Evolutionary conservation across 2,888 invertebrate species (phyloP).

Genomic region (Hermaeophaga mercurialis): DNA sequence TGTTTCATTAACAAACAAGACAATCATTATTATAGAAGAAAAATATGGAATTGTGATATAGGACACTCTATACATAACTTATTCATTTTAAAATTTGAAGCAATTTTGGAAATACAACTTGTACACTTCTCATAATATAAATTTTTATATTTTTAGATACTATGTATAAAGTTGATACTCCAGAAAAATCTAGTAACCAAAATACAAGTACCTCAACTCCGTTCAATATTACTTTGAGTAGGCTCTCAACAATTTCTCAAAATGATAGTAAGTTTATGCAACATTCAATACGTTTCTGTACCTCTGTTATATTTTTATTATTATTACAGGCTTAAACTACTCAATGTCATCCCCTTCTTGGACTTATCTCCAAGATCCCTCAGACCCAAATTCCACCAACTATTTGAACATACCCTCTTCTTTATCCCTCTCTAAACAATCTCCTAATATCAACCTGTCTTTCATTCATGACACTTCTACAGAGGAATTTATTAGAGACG

Average conservation of each 20-base stretch:
- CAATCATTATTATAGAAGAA: no score
- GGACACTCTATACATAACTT: no score
- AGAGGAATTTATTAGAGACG: slow-evolving; percentile 60
- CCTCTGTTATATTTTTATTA: no score
- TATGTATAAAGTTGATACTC: slow-evolving; percentile 43
- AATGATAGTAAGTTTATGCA: slow-evolving; percentile 48
- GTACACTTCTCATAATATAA: no score
- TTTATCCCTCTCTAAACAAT: slow-evolving; percentile 18
- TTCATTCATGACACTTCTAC: slow-evolving; percentile 39
- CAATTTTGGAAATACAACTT: no score
- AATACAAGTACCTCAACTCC: slow-evolving; percentile 42
- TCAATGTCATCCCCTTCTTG: slow-evolving; percentile 53
- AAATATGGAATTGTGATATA: no score
- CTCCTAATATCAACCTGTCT: slow-evolving; percentile 10
- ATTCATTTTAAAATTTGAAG: no score
- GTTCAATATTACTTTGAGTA: slow-evolving; percentile 54
- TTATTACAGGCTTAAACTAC: slow-evolving; percentile 46
- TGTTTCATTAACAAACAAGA: no score
- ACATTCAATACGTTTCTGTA: no score
- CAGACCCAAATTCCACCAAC: slow-evolving; percentile 24
- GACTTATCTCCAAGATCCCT: slow-evolving; percentile 52
- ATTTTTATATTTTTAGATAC: slow-evolving; percentile 41
- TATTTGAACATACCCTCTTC: slow-evolving; percentile 27
- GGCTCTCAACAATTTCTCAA: slow-evolving; percentile 51
- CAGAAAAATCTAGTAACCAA: slow-evolving; percentile 27